Conservation (phyloP, 2,888 invertebrate species). For the Cheilosia vernalis region DNA sequence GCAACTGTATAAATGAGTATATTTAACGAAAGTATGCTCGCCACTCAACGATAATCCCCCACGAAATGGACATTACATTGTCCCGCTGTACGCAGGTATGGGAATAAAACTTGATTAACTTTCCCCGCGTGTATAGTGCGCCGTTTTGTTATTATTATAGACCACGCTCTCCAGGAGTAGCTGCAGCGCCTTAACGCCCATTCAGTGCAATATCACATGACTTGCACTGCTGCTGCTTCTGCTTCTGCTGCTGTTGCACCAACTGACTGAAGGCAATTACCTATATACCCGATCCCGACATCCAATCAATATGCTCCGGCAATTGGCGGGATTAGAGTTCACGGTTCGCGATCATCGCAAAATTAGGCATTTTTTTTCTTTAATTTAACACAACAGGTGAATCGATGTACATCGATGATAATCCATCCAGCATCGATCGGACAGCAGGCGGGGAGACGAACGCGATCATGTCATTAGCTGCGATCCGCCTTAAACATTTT, state of each 20-base stretch:
- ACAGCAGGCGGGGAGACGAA: constrained; percentile 14
- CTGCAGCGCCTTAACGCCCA: constrained; percentile 72
- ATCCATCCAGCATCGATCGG: constrained; percentile 44
- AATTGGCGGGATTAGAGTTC: constrained; percentile 75
- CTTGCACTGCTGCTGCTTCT: constrained; percentile 45
- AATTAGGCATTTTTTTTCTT: constrained; percentile 72
- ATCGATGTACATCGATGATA: constrained; percentile 69
- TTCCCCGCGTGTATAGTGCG: constrained; percentile 31
- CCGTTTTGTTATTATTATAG: constrained; percentile 56
- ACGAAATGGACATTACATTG: constrained; percentile 64
- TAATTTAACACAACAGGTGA: constrained; percentile 74
- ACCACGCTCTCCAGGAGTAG: constrained; percentile 63
- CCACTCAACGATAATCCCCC: constrained; percentile 65
- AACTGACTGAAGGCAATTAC: constrained; percentile 63
- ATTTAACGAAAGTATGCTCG: constrained; percentile 63
- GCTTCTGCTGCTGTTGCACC: constrained; percentile 64
- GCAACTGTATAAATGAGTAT: constrained; percentile 55
- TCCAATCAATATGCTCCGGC: constrained; percentile 73
- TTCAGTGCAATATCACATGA: constrained; percentile 74
- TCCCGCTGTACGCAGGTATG: constrained; percentile 3
- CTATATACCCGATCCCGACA: constrained; percentile 70
- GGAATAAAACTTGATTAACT: constrained; percentile 63
- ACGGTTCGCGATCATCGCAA: constrained; percentile 73
- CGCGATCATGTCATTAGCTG: constrained; percentile 72
- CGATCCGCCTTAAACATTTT: constrained; percentile 73